A percentile compares a stretch with the other conserved stretches of the same genome.
phyloP scores from a whole-genome alignment of 2,888 invertebrate genomes.

The Tolmerus cingulatus region DNA sequence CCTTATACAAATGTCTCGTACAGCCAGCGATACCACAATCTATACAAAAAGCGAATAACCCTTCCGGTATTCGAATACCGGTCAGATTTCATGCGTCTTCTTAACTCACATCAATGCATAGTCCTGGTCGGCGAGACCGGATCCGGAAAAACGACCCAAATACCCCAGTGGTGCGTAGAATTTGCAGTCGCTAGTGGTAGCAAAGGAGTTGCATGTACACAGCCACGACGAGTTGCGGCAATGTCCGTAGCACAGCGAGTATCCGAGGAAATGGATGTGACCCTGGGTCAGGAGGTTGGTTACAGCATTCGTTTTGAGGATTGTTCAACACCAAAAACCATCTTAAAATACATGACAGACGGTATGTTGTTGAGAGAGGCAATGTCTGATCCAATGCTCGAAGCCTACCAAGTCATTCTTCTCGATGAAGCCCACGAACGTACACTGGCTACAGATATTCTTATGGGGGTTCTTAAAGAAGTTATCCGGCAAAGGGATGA shows the following conservation, averaged over 20 bases:
- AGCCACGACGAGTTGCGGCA: constrained; percentile 96
- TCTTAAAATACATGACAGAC: constrained; percentile 98
- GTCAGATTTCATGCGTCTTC: constrained; percentile 91
- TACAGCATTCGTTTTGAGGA: constrained; percentile 99
- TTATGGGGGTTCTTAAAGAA: constrained; percentile 99
- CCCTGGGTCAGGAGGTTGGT: constrained; percentile 89
- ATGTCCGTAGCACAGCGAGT: constrained; percentile 99
- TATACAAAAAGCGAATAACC: constrained; percentile 86
- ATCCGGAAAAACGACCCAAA: constrained; percentile 99
- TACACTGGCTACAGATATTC: constrained; percentile 96
- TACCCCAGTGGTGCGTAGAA: constrained; percentile 95
- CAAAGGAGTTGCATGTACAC: constrained; percentile 94
- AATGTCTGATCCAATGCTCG: constrained; percentile 98
- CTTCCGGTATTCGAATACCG: constrained; percentile 99
- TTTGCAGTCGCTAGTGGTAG: constrained; percentile 72
- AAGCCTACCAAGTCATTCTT: constrained; percentile 85
- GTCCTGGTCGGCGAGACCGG: constrained; percentile 99
- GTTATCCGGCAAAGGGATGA: constrained; percentile 86
- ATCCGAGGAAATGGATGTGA: constrained; percentile 99
- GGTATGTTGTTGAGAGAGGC: constrained; percentile 99
- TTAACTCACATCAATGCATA: constrained; percentile 93
- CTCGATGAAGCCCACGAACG: constrained; percentile 99
- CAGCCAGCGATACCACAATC: constrained; percentile 87
- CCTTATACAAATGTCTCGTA: constrained; percentile 84
- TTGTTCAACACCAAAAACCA: constrained; percentile 92